phyloP scores from a whole-genome alignment of 2,113 vertebrate genomes.

The Corynorhinus townsendii region DNA sequence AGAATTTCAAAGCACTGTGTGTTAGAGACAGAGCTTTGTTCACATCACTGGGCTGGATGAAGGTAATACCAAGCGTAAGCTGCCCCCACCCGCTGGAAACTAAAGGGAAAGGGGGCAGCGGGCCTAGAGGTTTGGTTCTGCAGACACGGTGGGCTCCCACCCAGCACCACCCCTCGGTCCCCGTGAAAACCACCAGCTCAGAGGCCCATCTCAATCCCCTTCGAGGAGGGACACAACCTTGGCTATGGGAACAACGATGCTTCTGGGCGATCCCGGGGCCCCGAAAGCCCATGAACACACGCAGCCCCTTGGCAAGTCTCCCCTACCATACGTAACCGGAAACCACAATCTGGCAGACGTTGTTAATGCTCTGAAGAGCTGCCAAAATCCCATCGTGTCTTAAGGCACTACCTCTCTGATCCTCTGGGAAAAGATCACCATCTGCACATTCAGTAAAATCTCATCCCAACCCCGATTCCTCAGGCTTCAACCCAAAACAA shows the following conservation, averaged over 20 bases:
- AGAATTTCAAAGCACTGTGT: neutral
- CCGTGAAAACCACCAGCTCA: neutral
- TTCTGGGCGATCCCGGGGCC: neutral
- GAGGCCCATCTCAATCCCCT: rapidly evolving
- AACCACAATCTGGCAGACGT: neutral
- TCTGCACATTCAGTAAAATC: neutral
- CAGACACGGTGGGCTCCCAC: neutral
- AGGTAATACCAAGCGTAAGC: neutral
- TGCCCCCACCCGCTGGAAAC: neutral
- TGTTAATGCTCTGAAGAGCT: rapidly evolving
- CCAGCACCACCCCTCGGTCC: neutral
- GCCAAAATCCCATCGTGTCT: too few species aligned
- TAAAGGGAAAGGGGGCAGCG: neutral
- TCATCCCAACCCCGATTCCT: neutral
- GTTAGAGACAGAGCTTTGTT: neutral
- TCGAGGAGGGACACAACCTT: neutral
- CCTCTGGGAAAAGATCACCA: neutral
- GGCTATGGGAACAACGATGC: too few species aligned
- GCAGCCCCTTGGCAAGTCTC: neutral
- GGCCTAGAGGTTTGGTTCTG: neutral
- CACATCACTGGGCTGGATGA: neutral
- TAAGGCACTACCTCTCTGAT: rapidly evolving
- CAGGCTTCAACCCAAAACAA: neutral
- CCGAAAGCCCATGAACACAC: neutral
- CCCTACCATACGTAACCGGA: neutral